These are phyloP conservation scores for Caenorhabditis tropicalis DNA, from an alignment of 1,140 invertebrate species.

Conservation along the genomic window DNA sequence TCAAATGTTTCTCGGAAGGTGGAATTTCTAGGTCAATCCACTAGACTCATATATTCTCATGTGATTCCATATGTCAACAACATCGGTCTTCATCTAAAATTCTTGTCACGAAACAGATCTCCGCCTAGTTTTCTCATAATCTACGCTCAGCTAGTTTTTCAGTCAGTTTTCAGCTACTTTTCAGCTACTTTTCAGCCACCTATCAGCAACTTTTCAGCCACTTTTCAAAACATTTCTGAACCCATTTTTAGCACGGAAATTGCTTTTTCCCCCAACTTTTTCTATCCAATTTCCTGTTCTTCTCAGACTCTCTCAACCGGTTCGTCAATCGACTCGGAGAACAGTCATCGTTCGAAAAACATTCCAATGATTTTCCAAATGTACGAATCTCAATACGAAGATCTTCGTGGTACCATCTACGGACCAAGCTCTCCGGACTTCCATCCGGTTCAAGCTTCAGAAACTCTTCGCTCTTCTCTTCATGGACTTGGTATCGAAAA, in stretches of 20 bases:
- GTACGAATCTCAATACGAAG: slow-evolving; percentile 60
- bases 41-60: not conserved
- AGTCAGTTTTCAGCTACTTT: not conserved
- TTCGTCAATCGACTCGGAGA: slow-evolving; percentile 48
- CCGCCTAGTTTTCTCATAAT: not conserved
- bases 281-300: not conserved
- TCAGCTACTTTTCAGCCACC: not conserved
- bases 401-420: slow-evolving; percentile 58
- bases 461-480: slow-evolving; percentile 49
- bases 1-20: not conserved
- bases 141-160: not conserved
- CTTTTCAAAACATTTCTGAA: too few species aligned
- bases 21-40: not conserved
- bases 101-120: slow-evolving; percentile 25
- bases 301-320: slow-evolving; percentile 48
- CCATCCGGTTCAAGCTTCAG: slow-evolving; percentile 54
- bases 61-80: not conserved
- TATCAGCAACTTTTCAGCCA: too few species aligned
- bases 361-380: slow-evolving; percentile 61
- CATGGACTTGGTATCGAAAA: slow-evolving; percentile 46
- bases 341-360: slow-evolving; percentile 46
- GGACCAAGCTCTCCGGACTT: slow-evolving; percentile 58
- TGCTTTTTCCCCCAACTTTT: not conserved
- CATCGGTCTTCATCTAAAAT: not conserved
- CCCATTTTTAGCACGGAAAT: not conserved